Evolutionary conservation across 2,797 vertebrate species (phyloP).

Genomic region (Artibeus lituratus): DNA sequence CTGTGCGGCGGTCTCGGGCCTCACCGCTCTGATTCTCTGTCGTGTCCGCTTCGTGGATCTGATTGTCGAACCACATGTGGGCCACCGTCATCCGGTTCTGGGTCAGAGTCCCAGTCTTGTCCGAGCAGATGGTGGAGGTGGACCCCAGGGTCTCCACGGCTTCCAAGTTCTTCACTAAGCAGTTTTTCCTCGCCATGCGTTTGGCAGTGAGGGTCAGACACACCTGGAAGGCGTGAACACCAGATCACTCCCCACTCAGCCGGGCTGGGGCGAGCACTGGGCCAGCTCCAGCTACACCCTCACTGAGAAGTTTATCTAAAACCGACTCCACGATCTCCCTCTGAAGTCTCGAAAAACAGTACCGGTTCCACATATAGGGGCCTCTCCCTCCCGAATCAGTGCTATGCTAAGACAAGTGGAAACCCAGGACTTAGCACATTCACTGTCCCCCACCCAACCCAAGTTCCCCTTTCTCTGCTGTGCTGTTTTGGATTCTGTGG

Average conservation of each 20-base stretch:
- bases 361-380: accelerated
- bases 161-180: constrained; percentile 96
- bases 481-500: neutral
- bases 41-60: constrained; percentile 91
- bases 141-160: constrained; percentile 96
- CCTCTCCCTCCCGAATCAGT: neutral
- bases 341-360: neutral
- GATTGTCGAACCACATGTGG: constrained; percentile 94
- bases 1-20: accelerated
- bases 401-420: neutral
- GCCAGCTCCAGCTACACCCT: no score
- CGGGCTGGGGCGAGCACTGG: accelerated
- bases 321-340: neutral
- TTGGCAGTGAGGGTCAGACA: constrained; percentile 98
- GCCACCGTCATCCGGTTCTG: constrained; percentile 93
- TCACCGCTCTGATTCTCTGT: constrained; percentile 93
- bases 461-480: neutral
- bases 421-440: neutral
- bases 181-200: constrained; percentile 98
- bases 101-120: constrained; percentile 91
- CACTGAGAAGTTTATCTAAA: accelerated
- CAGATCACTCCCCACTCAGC: accelerated
- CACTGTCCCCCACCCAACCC: no score
- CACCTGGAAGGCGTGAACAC: constrained; percentile 71
- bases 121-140: constrained; percentile 91